Percentiles rank a stretch among this genome's conserved stretches.
Evolutionary conservation across 2,797 vertebrate genomes (phyloP).

Genomic region (Strix occidentalis): DNA sequence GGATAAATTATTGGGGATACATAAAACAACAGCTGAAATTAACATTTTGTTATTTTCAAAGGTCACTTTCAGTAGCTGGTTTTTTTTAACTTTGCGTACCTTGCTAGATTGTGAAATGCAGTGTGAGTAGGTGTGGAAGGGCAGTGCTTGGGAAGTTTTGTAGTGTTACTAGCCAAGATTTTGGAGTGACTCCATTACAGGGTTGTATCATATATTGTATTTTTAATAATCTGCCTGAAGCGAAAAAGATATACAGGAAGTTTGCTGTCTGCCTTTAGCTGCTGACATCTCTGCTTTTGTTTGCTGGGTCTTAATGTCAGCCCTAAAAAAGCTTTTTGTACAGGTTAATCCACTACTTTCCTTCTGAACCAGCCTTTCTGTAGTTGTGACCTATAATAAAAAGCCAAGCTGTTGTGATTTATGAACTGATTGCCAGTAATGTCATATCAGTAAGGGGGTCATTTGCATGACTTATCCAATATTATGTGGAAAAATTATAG

Average conservation of each 20-base stretch:
- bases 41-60: not conserved
- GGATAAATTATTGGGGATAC: not conserved
- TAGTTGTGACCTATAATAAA: not conserved
- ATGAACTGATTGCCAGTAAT: not conserved
- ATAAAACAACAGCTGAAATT: not conserved
- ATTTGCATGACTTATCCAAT: not conserved
- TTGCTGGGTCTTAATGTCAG: not conserved
- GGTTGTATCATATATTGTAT: not conserved
- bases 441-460: not conserved
- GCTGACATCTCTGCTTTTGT: not conserved
- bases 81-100: fast-evolving
- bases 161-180: not conserved
- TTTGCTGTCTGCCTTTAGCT: not conserved
- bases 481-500: not conserved
- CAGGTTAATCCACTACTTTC: not conserved
- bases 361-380: not conserved
- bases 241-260: not conserved
- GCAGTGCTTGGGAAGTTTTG: not conserved
- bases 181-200: not conserved
- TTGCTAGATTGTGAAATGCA: not conserved
- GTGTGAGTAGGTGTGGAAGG: fast-evolving
- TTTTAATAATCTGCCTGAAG: not conserved
- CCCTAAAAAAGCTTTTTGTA: not conserved
- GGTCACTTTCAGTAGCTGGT: not conserved
- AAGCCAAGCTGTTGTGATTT: not conserved